Percentiles rank a stretch among this genome's conserved stretches.
These are phyloP conservation scores for Apocrypta bakeri DNA, from an alignment of 1,140 invertebrate species.

Conservation along the genomic window DNA sequence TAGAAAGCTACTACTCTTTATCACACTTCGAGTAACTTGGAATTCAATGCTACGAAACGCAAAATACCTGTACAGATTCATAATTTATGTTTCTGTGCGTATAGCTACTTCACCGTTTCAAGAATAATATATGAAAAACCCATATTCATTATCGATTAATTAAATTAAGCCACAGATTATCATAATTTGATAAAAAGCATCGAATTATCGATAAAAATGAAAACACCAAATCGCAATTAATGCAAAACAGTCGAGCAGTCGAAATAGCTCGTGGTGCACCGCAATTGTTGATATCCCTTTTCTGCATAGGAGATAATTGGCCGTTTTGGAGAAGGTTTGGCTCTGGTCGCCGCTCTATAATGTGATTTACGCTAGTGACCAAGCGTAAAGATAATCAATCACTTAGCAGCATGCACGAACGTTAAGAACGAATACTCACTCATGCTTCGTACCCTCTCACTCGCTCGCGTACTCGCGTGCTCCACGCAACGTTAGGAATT, in stretches of 20 bases:
- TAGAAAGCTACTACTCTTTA: neutral
- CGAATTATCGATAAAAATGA: too few relatives aligned
- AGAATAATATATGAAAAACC: too few relatives aligned
- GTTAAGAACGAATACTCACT: slow-evolving; percentile 57
- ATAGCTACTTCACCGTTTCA: too few relatives aligned
- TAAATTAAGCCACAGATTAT: too few relatives aligned
- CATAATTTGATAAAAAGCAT: too few relatives aligned
- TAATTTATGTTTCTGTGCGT: too few relatives aligned
- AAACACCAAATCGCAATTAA: too few relatives aligned
- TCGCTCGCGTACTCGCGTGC: too few relatives aligned
- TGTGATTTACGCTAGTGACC: neutral
- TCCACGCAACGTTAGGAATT: slow-evolving; percentile 54
- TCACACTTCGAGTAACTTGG: neutral
- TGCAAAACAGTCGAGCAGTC: too few relatives aligned
- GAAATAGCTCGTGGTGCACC: too few relatives aligned
- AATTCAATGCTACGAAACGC: neutral
- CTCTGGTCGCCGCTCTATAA: neutral
- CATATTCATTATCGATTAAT: too few relatives aligned
- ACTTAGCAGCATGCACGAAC: slow-evolving; percentile 52
- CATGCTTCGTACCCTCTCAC: slow-evolving; percentile 19
- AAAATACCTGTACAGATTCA: neutral
- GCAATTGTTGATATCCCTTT: slow-evolving; percentile 10
- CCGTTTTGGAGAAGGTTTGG: slow-evolving; percentile 33
- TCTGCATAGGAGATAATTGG: slow-evolving; percentile 23
- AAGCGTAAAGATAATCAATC: slow-evolving; percentile 54